These are phyloP conservation scores for Eulemur macaco DNA, from an alignment of 2,113 vertebrate genomes.

Conservation along the genomic window DNA sequence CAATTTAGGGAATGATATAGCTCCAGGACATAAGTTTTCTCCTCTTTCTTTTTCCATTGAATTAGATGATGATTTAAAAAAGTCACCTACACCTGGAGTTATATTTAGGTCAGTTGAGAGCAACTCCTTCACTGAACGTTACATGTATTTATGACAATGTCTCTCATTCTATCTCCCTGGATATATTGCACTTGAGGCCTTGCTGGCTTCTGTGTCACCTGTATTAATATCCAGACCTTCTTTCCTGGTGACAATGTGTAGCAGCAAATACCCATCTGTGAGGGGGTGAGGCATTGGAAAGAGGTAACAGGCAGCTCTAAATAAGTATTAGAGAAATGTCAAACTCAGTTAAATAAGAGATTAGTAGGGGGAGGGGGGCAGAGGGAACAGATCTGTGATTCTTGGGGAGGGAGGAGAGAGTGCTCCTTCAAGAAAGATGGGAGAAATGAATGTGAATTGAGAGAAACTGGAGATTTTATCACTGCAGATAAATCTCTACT, in stretches of 20 bases:
- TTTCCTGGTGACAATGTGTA: slow-evolving; percentile 58
- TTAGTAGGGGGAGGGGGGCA: slow-evolving; percentile 57
- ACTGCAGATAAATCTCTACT: slow-evolving; percentile 72
- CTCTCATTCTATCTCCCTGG: neutral
- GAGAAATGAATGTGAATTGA: slow-evolving; percentile 43
- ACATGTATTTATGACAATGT: neutral
- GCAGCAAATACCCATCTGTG: slow-evolving; percentile 76
- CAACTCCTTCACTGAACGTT: neutral
- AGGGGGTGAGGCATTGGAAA: slow-evolving; percentile 72
- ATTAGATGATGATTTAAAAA: neutral
- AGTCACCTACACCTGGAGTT: neutral
- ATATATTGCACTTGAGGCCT: neutral
- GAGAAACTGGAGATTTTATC: slow-evolving; percentile 74
- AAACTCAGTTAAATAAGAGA: slow-evolving; percentile 81
- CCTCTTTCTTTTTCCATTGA: neutral
- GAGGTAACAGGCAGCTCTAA: slow-evolving; percentile 77
- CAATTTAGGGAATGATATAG: neutral
- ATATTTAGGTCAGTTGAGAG: neutral
- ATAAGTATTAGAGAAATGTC: slow-evolving; percentile 78
- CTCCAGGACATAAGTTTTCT: neutral
- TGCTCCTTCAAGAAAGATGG: slow-evolving; percentile 27
- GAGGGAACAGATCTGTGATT: neutral
- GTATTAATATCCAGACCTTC: slow-evolving; percentile 64
- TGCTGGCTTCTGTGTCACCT: slow-evolving; percentile 65
- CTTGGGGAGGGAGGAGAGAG: slow-evolving; percentile 5